Percentiles rank a stretch among this genome's conserved stretches.
phyloP scores from a whole-genome alignment of 2,797 vertebrate species.

The Synanceia verrucosa region DNA sequence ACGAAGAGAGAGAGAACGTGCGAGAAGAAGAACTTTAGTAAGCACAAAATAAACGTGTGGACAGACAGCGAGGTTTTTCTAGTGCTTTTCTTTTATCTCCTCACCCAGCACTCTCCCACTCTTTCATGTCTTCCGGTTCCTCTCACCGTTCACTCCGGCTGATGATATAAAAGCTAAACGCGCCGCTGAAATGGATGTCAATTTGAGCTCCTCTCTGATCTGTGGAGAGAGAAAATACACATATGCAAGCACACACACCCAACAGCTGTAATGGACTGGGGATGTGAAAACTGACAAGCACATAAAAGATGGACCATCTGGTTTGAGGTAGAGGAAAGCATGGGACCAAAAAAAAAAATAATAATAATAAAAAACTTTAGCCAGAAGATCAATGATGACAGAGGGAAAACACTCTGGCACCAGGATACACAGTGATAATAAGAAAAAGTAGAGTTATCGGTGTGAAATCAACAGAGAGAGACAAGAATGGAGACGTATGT shows the following conservation, averaged over 20 bases:
- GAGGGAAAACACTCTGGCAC: constrained; percentile 3
- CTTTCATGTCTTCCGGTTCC: constrained; percentile 73
- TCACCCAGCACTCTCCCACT: constrained; percentile 44
- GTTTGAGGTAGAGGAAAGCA: constrained; percentile 23
- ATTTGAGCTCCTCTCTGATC: constrained; percentile 75
- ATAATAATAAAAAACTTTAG: neutral
- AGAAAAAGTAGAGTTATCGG: constrained; percentile 1
- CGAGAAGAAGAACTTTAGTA: constrained; percentile 78
- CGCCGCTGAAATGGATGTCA: constrained; percentile 72
- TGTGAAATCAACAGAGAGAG: constrained; percentile 24
- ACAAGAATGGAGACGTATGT: neutral
- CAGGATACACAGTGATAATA: constrained; percentile 2
- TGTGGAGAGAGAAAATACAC: constrained; percentile 52
- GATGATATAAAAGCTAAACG: constrained; percentile 73
- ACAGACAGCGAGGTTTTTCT: constrained; percentile 62
- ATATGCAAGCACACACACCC: constrained; percentile 17
- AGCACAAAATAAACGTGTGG: constrained; percentile 81
- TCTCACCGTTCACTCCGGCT: constrained; percentile 51
- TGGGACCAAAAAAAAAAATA: neutral
- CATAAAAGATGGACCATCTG: constrained; percentile 58
- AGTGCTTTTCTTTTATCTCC: constrained; percentile 65
- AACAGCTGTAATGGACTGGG: constrained; percentile 69
- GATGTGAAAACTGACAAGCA: constrained; percentile 70
- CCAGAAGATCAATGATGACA: constrained; percentile 36
- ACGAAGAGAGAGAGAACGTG: constrained; percentile 57